Base-by-base conservation (phyloP, 2,888 invertebrate species). In the Saturnia japonica region DNA sequence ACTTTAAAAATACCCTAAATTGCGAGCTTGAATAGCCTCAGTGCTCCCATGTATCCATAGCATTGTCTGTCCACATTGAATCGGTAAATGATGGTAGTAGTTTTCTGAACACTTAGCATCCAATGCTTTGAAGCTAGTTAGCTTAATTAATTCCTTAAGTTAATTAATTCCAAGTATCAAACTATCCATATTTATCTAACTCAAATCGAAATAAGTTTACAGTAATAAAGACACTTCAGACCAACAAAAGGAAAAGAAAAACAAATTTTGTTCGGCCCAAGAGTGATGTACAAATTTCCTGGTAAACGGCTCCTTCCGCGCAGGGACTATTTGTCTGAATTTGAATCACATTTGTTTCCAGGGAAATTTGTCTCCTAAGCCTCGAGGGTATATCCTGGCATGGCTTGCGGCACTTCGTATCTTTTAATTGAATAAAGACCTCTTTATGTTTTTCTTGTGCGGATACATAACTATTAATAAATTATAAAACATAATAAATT, bases 321-420 rank as follows among this genome's bases (percentile, higher is more conserved):
- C 81, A 72, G 93, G 93, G 93, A 92, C 93, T 91, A 93, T 93
- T 93, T 91, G 91, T 93, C 91, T 93, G 92, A 92, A 92, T 93
- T 93, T 93, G 91, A 93, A 93, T 93, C 91, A 90, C 92, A 92
- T 93, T 93, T 92, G 90, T 93, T 93, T 90, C 86, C 85, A 88
- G 86, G 85, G 86, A 90, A 91, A 93, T 92, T 93, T 91, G 92
- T 92, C 93, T 92, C 91, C 85, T 88, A 91, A 91, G 88, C 90
- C 91, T 84, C 86, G 73, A 71, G 90, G 86, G 90, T 88, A 84
- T 88, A 86, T 84, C 85, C 85, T 82, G 82, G 78, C 83, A 85
- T 80, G 80, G 83, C 82, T 82, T 82, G 86, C 78, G 87, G 87
- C 85, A 82, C 87, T 91, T 83, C 80, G 82, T 88, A 86, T 87